These are phyloP conservation scores for Odontocolon sp. DNA, from an alignment of 2,888 invertebrate genomes.

Conservation along the genomic window DNA sequence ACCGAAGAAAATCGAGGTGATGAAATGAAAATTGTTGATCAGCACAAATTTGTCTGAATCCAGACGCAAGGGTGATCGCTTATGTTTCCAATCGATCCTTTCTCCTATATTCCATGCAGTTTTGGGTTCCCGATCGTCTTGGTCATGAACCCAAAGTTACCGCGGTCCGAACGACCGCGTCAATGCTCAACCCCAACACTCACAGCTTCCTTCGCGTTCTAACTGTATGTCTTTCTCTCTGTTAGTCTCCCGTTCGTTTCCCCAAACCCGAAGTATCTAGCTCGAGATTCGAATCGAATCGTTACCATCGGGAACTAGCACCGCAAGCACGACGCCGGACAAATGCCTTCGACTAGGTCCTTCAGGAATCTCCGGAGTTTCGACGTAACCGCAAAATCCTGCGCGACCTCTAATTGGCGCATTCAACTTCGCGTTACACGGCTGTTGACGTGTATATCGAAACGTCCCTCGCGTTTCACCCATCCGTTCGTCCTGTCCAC, in stretches of 20 bases:
- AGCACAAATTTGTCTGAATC: too few relatives aligned
- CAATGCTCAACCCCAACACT: neutral
- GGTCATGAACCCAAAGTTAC: constrained; percentile 22
- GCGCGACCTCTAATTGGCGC: constrained; percentile 78
- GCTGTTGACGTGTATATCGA: constrained; percentile 52
- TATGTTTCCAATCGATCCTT: constrained; percentile 22
- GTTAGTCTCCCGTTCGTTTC: neutral
- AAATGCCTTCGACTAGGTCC: constrained; percentile 77
- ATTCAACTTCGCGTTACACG: constrained; percentile 69
- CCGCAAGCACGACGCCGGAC: constrained; percentile 76
- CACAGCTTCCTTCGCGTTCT: neutral
- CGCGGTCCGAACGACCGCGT: constrained; percentile 15
- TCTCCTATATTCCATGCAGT: constrained; percentile 5
- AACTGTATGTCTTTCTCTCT: neutral
- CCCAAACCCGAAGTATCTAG: constrained; percentile 8
- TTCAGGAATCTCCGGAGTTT: constrained; percentile 77
- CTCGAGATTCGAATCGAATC: constrained; percentile 72
- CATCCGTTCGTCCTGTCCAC: constrained; percentile 27
- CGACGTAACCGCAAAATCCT: constrained; percentile 75
- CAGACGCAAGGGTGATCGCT: neutral
- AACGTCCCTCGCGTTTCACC: constrained; percentile 27
- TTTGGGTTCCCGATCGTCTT: constrained; percentile 1
- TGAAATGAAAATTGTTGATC: too few relatives aligned
- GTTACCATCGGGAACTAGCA: constrained; percentile 70
- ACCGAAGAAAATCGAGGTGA: too few relatives aligned